Evolutionary conservation across 1,140 invertebrate genomes (phyloP).

Genomic region (Lasioglossum albipes): DNA sequence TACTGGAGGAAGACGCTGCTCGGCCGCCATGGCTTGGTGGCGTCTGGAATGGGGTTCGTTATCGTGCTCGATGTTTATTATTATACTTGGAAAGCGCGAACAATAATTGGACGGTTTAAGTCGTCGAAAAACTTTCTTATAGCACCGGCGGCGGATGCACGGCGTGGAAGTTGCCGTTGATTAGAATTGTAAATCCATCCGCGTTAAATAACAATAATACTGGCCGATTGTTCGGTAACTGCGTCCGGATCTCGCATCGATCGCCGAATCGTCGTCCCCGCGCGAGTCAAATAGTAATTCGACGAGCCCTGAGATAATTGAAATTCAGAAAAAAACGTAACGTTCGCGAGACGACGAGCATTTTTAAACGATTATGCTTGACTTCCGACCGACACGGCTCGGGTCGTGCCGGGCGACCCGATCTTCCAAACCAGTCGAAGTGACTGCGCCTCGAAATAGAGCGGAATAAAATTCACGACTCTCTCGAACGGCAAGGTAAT

Average conservation of each 20-base stretch:
- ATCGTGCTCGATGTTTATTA: conserved; percentile 69
- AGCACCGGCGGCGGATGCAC: not conserved
- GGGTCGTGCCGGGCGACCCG: not conserved
- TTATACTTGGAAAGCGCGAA: conserved; percentile 45
- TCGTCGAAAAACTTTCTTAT: conserved; percentile 27
- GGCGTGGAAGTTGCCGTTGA: not conserved
- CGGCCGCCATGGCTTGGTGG: conserved; percentile 4
- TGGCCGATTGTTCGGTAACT: not conserved
- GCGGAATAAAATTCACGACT: conserved; percentile 74
- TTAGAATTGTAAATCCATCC: conserved; percentile 31
- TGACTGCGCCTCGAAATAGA: conserved; percentile 69
- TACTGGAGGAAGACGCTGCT: conserved; percentile 21
- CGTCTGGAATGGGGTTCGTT: conserved; percentile 60
- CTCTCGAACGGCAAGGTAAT: conserved; percentile 75
- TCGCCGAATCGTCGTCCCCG: too few relatives aligned
- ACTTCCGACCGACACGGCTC: not conserved
- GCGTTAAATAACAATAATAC: not conserved
- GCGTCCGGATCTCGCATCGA: too few relatives aligned
- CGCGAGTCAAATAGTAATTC: too few relatives aligned
- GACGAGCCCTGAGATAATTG: too few relatives aligned
- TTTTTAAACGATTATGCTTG: conserved; percentile 3
- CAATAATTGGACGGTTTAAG: conserved; percentile 52
- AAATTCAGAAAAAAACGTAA: not conserved
- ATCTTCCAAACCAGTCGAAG: conserved; percentile 18
- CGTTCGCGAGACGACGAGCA: not conserved